These are phyloP conservation scores for Musca domestica DNA, from an alignment of 1,140 invertebrate genomes.

Conservation along the genomic window DNA sequence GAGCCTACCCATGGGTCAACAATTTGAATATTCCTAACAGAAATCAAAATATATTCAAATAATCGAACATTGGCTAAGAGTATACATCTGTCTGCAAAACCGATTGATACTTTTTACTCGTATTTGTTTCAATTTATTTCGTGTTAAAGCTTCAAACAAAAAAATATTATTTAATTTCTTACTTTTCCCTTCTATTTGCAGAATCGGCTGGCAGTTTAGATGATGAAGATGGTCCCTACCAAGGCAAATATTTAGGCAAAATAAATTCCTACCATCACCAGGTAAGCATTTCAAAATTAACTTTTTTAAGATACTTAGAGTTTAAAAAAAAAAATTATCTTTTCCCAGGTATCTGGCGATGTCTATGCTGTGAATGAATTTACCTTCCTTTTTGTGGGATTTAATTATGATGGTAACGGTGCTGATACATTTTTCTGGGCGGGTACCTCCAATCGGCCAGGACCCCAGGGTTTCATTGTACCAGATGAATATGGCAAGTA, in stretches of 20 bases:
- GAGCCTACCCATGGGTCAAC: too few species aligned
- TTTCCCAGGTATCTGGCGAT: conserved; percentile 72
- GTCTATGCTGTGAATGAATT: conserved; percentile 88
- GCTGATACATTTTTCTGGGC: conserved; percentile 92
- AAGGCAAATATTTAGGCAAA: conserved; percentile 79
- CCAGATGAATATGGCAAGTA: conserved; percentile 84
- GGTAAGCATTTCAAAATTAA: conserved; percentile 32
- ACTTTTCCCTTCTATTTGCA: conserved; percentile 24
- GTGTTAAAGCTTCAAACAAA: not conserved
- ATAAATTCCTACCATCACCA: conserved; percentile 87
- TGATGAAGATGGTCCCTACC: conserved; percentile 69
- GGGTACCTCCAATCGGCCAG: conserved; percentile 80
- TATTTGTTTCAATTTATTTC: not conserved
- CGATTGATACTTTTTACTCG: too few species aligned
- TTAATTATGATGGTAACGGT: conserved; percentile 89
- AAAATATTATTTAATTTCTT: not conserved
- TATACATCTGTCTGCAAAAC: too few species aligned
- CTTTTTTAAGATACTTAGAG: not conserved
- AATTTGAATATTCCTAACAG: too few species aligned
- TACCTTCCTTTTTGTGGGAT: conserved; percentile 77
- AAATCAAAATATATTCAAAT: too few species aligned
- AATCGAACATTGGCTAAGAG: too few species aligned
- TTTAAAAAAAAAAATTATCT: not conserved
- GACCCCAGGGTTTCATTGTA: conserved; percentile 87
- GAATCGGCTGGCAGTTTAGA: conserved; percentile 38